phyloP scores from a whole-genome alignment of 2,797 vertebrate genomes.

The Cynopterus sphinx region DNA sequence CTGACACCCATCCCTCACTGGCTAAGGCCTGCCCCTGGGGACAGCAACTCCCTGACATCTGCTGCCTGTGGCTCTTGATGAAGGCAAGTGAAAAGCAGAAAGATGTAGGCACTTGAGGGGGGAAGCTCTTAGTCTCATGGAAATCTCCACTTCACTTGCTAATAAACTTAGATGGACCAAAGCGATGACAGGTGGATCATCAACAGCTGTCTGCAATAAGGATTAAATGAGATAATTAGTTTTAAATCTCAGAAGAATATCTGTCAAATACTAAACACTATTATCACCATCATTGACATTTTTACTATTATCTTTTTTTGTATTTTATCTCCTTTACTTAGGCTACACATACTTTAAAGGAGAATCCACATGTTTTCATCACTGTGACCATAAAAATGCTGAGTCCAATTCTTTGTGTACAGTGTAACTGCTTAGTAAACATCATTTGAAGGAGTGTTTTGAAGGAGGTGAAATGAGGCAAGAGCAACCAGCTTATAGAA shows the following conservation, averaged over 20 bases:
- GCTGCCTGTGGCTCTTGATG: background rate
- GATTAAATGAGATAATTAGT: background rate
- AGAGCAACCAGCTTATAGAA: background rate
- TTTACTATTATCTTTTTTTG: background rate
- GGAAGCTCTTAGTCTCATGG: background rate
- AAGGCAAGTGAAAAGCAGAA: background rate
- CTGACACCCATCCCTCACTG: background rate
- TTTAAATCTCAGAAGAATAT: background rate
- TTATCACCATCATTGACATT: background rate
- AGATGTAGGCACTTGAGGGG: background rate
- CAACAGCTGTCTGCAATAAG: background rate
- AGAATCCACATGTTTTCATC: background rate
- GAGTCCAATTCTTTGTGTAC: background rate
- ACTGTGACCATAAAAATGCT: background rate
- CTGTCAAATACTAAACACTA: background rate
- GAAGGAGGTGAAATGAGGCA: background rate
- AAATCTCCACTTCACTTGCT: background rate
- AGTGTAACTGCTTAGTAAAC: background rate
- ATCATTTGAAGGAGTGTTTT: background rate
- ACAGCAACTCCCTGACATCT: background rate
- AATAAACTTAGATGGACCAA: background rate
- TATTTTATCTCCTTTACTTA: background rate
- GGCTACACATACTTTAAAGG: background rate
- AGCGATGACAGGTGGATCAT: background rate
- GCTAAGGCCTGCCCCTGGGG: background rate